Base-by-base conservation (phyloP, 2,888 invertebrate species). In the Corbicula japonica region DNA sequence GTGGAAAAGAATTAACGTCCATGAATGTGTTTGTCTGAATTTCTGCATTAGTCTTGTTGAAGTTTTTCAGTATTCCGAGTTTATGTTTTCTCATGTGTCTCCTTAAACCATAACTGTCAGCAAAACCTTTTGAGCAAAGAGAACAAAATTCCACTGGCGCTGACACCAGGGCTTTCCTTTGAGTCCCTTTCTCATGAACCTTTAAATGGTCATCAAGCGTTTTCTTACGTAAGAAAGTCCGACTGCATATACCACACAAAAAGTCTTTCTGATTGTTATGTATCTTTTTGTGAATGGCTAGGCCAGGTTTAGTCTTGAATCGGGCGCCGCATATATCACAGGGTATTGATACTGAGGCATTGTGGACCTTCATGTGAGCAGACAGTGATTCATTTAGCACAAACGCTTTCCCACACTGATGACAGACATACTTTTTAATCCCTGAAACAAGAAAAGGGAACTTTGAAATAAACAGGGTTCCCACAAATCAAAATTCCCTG, bases 361-460 rank as follows among this genome's bases (percentile, higher is more conserved):
- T 44, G 52, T 79, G 79, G 6, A 74, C 65, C n/a, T 66, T 63
- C 38, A 58, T 44, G 46, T 79, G 79, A 15, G 60, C 34, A n/a
- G 52, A 34, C 18, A 76, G 26, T 8, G 61, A 58, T 32, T 72
- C 66, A 4, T 56, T 48, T n/a, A 52, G 38, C 2, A 30, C 35
- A 30, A 75, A 79, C 4, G 60, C 38, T 46, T 79, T 79, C 12
- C 79, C 79, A 75, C 79, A 79, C 3, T 56, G 50, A 28, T 79
- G 70, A 54, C 79, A 79, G n/a, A 79, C 41, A 46, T 61, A 41
- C 18, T 52, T 44, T 46, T 35, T 48, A 12, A 12, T 26, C 34
- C 74, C 79, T 79, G 75, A 44, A 74, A 70, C 8, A 48, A n/a
- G n/a, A n/a, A n/a, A n/a, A n/a, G n/a, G n/a, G n/a, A n/a, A n/a